Base-by-base conservation (phyloP, 2,113 vertebrate species). In the Corythornis madagascariensis region DNA sequence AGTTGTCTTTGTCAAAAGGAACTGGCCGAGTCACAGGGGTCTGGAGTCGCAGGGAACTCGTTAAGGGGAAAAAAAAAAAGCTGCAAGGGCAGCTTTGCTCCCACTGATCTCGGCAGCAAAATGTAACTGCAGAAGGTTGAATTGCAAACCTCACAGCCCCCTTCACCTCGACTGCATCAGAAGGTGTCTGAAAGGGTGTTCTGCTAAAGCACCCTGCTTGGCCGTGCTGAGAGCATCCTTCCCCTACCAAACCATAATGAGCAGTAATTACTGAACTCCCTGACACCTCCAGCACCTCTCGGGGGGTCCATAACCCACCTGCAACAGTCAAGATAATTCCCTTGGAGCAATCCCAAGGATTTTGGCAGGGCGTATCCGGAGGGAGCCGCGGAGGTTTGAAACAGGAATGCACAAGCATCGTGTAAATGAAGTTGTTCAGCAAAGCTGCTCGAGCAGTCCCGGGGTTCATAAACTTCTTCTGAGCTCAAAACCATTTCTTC, bases 261-360 rank as follows among this genome's bases (percentile, higher is more conserved):
- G 78, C 65, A 1, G 0, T 48, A 90, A 93, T 96, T 92, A 96
- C 78, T 67, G 91, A 96, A 66, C 82, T 93, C 89, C 64, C 74
- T 29, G 48, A 92, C 89, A 93, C 78, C 72, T 77, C 84, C 31
- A 2, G 94, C 53, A 3, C 69, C 85, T 94, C 93, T 42, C 82
- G 3, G 6, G 67, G 94, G 94, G 76, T 80, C 91, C 65, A 67
- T 83, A 92, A 38, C 92, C 85, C 91, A 93, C 91, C 94, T 96
- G 96, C 92, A 96, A 16, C 14, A 91, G 79, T 28, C 87, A 21
- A 59, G 60, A 77, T 25, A 75, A 6, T 77, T 94, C 52, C 64
- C 57, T 88, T 88, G 92, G 92, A 63, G 70, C 56, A 4, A 13
- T 16, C 91, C 76, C 95, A 95, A 89, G 64, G 3, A 47, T 91